These are phyloP conservation scores for Microcaecilia unicolor DNA, from an alignment of 2,797 vertebrate species.

Conservation along the genomic window DNA sequence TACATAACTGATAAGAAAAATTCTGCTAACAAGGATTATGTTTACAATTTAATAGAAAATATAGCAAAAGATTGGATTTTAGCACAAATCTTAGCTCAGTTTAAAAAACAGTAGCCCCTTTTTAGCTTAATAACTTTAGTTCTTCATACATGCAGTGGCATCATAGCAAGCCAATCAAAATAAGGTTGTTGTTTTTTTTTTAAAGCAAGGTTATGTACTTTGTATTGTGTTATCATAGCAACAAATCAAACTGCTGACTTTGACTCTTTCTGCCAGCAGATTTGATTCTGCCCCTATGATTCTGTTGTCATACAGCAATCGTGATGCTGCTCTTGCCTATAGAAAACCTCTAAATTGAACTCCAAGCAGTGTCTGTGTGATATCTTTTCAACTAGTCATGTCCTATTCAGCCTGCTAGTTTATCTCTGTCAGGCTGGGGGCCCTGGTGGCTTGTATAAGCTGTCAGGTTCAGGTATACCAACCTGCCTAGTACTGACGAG, in stretches of 20 bases:
- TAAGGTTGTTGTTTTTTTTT: too few relatives aligned
- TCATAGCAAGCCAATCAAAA: conserved; percentile 40
- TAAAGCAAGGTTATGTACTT: conserved; percentile 43
- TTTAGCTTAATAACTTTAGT: conserved; percentile 34
- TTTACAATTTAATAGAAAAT: conserved; percentile 20
- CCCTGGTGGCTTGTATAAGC: conserved; percentile 45
- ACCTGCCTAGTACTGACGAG: conserved; percentile 91
- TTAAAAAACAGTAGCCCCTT: conserved; percentile 28
- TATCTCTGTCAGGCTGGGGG: conserved; percentile 55
- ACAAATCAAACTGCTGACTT: conserved; percentile 43
- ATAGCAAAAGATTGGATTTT: conserved; percentile 3
- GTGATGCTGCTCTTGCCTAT: conserved; percentile 38
- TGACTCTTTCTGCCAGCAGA: conserved; percentile 31
- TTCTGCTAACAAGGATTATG: conserved; percentile 13
- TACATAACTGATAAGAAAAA: conserved; percentile 9
- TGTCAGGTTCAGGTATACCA: conserved; percentile 53
- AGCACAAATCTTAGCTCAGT: conserved; percentile 28
- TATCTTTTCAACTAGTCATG: conserved; percentile 67
- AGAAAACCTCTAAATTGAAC: conserved; percentile 52
- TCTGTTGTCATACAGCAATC: conserved; percentile 36
- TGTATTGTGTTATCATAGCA: conserved; percentile 33
- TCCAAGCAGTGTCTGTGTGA: conserved; percentile 53
- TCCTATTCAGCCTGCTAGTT: conserved; percentile 59
- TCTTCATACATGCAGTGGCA: conserved; percentile 37
- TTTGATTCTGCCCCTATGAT: conserved; percentile 33